These are phyloP conservation scores for Aix galericulata DNA, from an alignment of 2,113 vertebrate genomes.

Conservation along the genomic window DNA sequence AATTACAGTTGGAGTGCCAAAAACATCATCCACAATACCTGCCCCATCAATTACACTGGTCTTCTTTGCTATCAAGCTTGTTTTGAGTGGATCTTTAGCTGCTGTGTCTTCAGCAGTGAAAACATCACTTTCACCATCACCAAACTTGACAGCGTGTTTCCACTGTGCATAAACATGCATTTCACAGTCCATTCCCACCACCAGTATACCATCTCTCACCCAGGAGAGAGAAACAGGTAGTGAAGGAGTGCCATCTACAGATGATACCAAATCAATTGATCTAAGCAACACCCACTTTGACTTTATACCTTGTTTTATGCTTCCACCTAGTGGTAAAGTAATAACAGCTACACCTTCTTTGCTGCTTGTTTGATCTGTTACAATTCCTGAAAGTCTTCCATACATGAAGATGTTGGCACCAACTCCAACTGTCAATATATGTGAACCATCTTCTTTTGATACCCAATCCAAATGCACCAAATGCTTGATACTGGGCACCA, in stretches of 20 bases:
- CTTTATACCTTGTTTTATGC: constrained; percentile 96
- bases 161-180: constrained; percentile 99
- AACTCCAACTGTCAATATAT: constrained; percentile 96
- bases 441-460: constrained; percentile 98
- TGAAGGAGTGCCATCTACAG: constrained; percentile 94
- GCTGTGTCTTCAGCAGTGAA: constrained; percentile 77
- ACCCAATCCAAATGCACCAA: constrained; percentile 98
- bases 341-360: constrained; percentile 95
- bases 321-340: constrained; percentile 95
- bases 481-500: constrained; percentile 94
- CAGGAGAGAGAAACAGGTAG: constrained; percentile 96
- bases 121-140: constrained; percentile 79
- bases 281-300: constrained; percentile 95
- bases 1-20: constrained; percentile 88
- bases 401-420: constrained; percentile 99
- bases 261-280: constrained; percentile 92
- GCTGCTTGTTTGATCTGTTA: constrained; percentile 89
- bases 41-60: constrained; percentile 87
- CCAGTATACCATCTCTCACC: constrained; percentile 96
- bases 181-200: constrained; percentile 99
- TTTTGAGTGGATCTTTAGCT: constrained; percentile 72
- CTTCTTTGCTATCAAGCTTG: constrained; percentile 80
- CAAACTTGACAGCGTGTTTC: constrained; percentile 88
- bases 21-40: constrained; percentile 86
- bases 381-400: constrained; percentile 92